Evolutionary conservation across 2,797 vertebrate genomes (phyloP).

Genomic region (Bucorvus abyssinicus): DNA sequence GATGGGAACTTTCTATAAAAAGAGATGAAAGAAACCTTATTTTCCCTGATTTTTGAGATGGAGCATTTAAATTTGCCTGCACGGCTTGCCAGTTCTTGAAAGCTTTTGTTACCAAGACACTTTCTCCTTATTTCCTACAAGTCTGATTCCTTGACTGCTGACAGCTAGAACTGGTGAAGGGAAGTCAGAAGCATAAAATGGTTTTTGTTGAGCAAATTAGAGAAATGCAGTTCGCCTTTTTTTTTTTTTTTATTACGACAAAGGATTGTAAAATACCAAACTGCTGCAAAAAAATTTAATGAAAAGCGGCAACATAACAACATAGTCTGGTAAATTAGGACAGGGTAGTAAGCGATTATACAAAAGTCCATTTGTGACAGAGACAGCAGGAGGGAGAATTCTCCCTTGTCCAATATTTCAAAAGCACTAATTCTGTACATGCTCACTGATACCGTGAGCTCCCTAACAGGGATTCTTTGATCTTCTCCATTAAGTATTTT

Average conservation of each 20-base stretch:
- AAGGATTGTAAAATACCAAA: constrained; percentile 14
- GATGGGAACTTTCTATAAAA: neutral
- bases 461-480: constrained; percentile 60
- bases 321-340: constrained; percentile 62
- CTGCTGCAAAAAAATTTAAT: constrained; percentile 22
- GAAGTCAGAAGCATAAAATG: neutral
- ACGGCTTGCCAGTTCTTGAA: neutral
- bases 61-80: neutral
- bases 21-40: neutral
- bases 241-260: neutral
- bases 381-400: constrained; percentile 63
- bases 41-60: neutral
- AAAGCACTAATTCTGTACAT: constrained; percentile 48
- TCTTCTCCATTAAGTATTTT: constrained; percentile 67
- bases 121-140: neutral
- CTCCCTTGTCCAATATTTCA: constrained; percentile 67
- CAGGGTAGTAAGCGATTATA: constrained; percentile 61
- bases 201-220: constrained; percentile 10
- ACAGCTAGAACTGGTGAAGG: neutral
- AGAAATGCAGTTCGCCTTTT: neutral
- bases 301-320: constrained; percentile 67
- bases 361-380: constrained; percentile 69
- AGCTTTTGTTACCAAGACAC: constrained; percentile 15
- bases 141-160: neutral
- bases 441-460: constrained; percentile 52